Evolutionary conservation across 1,140 invertebrate species (phyloP).

Genomic region (Leguminivora glycinivorella): DNA sequence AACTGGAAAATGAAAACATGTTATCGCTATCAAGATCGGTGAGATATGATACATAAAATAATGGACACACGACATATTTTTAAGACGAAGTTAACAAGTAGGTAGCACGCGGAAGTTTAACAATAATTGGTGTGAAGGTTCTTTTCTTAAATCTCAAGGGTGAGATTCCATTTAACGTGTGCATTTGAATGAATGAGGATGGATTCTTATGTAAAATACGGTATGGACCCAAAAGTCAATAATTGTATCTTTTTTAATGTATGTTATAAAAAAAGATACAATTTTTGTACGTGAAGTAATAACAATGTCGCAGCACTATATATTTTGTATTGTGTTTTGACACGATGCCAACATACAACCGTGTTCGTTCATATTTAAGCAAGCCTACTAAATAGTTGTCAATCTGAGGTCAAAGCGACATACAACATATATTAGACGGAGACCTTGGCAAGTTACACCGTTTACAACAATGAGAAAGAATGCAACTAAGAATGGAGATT

Average conservation of each 20-base stretch:
- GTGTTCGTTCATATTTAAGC: neutral
- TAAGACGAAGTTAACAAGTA: constrained; percentile 32
- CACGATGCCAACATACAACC: neutral
- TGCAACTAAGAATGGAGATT: neutral
- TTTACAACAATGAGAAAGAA: neutral
- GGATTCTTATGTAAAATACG: neutral
- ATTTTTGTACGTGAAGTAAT: neutral
- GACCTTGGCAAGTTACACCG: neutral
- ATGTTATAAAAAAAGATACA: too few relatives aligned
- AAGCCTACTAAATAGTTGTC: neutral
- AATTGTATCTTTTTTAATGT: too few relatives aligned
- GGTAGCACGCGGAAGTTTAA: constrained; percentile 40
- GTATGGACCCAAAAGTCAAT: neutral
- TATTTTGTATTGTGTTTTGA: neutral
- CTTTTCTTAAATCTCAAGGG: constrained; percentile 40
- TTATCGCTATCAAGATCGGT: constrained; percentile 17
- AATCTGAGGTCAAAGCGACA: neutral
- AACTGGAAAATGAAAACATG: constrained; percentile 7
- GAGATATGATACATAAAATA: constrained; percentile 7
- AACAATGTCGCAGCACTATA: neutral
- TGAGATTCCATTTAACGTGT: constrained; percentile 42
- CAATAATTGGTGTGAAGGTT: constrained; percentile 46
- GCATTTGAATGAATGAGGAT: constrained; percentile 27
- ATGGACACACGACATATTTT: constrained; percentile 35
- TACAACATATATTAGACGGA: neutral